Evolutionary conservation across 2,113 vertebrate genomes (phyloP), one percentile per base, ranked within the genome.

Genomic region (Istiophorus platypterus): DNA sequence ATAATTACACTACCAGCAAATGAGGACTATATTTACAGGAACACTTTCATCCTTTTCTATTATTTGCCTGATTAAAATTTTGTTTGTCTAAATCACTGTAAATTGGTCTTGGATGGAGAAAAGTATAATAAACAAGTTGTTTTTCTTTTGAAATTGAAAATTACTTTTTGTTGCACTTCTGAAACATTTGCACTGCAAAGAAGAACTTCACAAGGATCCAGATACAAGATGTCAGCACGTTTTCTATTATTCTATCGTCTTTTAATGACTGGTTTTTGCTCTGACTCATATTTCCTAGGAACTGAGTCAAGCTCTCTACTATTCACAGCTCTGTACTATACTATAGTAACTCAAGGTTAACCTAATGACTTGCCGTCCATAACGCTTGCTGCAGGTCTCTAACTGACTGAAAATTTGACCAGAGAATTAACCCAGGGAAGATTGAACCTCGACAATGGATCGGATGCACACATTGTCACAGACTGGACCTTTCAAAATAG

Each of bases 401-500:
- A 72, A 88, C 31, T 85, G 59, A 81, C 70, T 59, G 56, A 89
- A 63, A 65, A 39, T 72, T 66, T 80, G 59, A 47, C 5, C 51
- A 6, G 20, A 27, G 11, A 65, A 65, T 34, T 34, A 4, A 34
- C 52, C 5, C 51, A 6, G 20, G 20, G 11, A 65, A 65, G 37
- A 67, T 70, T 78, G 37, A 91, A 85, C 69, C 79, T 84, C 58
- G 47, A 29, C 70, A 72, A 41, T 45, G 42, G 80, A 9, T 76
- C 57, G 24, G 63, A 91, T 78, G 86, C 81, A 66, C 79, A 81
- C 70, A 56, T 89, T 88, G 86, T 88, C 85, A 75, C 67, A 37
- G 66, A 65, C 81, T 57, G 68, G 89, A 90, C 82, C 85, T 88
- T 87, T 81, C 86, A 82, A 87, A 92, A 91, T 83, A 91, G 66